These are phyloP conservation scores for Epirrhoe tristata DNA, from an alignment of 2,888 invertebrate genomes.

Conservation along the genomic window DNA sequence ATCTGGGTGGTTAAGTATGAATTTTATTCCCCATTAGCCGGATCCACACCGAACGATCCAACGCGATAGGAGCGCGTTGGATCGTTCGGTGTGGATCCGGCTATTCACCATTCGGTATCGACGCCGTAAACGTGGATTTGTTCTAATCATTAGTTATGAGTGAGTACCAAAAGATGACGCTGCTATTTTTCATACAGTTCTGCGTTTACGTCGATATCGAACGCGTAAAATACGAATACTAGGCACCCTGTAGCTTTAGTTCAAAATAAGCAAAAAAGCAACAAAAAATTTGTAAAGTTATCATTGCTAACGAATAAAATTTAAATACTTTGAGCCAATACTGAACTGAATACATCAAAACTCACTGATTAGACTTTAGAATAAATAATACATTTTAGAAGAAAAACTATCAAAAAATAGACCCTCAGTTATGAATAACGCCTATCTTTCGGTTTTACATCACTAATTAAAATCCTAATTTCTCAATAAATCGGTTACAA, in stretches of 20 bases:
- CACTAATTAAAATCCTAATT: slow-evolving; percentile 40
- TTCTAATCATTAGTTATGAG: no score
- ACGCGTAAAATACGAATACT: no score
- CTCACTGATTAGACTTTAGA: slow-evolving; percentile 39
- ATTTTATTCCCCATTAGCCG: no score
- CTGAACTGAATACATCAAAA: slow-evolving; percentile 61
- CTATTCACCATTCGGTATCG: no score
- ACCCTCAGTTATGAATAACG: slow-evolving; percentile 38
- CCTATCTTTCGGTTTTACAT: slow-evolving; percentile 35
- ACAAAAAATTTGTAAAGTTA: slow-evolving; percentile 43
- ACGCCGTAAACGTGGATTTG: no score
- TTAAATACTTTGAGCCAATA: slow-evolving; percentile 80
- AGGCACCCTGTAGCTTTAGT: slow-evolving; percentile 27
- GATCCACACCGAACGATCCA: no score
- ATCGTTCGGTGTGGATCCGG: no score
- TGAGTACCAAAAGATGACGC: no score
- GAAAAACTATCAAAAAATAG: slow-evolving; percentile 47
- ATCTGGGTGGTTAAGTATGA: no score
- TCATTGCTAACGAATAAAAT: slow-evolving; percentile 44
- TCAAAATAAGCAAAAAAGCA: slow-evolving; percentile 37
- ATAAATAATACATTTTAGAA: slow-evolving; percentile 42
- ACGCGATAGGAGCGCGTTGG: no score
- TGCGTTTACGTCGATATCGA: no score
- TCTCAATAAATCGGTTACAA: slow-evolving; percentile 45
- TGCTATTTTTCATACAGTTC: no score